These are phyloP conservation scores for Drosophila greeni DNA, from an alignment of 2,888 invertebrate genomes.

Conservation along the genomic window DNA sequence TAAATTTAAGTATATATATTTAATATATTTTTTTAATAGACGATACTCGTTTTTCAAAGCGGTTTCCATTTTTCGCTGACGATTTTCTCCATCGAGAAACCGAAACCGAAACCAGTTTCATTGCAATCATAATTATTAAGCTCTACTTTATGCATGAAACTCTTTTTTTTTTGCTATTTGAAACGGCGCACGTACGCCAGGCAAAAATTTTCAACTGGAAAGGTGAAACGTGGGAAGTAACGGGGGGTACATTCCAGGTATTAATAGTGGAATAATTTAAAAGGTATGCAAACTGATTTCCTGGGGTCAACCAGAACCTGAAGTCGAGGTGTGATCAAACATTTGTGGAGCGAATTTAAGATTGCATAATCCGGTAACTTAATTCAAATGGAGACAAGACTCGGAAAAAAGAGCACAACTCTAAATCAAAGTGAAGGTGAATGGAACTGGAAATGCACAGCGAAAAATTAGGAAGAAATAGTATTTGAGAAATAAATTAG, in stretches of 20 bases:
- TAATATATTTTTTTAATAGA: too few species aligned
- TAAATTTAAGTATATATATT: too few species aligned
- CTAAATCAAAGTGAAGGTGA: slow-evolving; percentile 56
- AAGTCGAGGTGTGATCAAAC: slow-evolving; percentile 10
- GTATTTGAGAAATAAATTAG: too few species aligned
- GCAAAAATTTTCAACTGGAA: background rate
- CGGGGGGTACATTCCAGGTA: background rate
- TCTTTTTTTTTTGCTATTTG: slow-evolving; percentile 3
- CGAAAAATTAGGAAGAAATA: background rate
- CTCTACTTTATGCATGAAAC: slow-evolving; percentile 11
- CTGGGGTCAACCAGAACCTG: slow-evolving; percentile 22
- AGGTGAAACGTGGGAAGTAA: background rate
- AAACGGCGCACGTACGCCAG: slow-evolving; percentile 30
- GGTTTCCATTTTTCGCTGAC: slow-evolving; percentile 7
- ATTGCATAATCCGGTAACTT: slow-evolving; percentile 50
- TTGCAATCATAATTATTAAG: slow-evolving; percentile 31
- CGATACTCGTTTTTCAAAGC: background rate
- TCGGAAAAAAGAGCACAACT: slow-evolving; percentile 19
- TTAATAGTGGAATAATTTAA: background rate
- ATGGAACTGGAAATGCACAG: slow-evolving; percentile 37
- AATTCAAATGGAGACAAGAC: slow-evolving; percentile 27
- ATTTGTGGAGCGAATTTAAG: slow-evolving; percentile 21
- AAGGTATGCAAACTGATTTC: slow-evolving; percentile 18
- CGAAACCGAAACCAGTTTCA: slow-evolving; percentile 47
- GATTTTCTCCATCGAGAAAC: slow-evolving; percentile 12